phyloP scores from a whole-genome alignment of 1,140 invertebrate genomes.

The Acromyrmex echinatior region DNA sequence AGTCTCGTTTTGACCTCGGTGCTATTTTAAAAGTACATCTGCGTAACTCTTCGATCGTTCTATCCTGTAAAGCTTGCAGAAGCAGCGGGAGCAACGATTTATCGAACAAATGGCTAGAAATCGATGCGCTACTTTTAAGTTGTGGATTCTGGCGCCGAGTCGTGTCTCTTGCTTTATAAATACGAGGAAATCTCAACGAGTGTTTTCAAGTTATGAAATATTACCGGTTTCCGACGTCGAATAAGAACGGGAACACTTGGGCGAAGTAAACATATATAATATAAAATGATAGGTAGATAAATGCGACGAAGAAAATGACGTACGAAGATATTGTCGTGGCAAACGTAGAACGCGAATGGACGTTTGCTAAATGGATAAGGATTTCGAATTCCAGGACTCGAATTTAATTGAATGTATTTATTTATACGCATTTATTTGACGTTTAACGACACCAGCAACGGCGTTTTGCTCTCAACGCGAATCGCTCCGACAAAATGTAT shows the following conservation, averaged over 20 bases:
- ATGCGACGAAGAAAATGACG: background rate
- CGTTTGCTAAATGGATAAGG: background rate
- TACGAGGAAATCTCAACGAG: conserved; percentile 2
- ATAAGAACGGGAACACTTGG: background rate
- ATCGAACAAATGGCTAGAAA: conserved; percentile 58
- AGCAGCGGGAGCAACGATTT: conserved; percentile 34
- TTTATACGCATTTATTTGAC: conserved; percentile 16
- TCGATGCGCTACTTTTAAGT: conserved; percentile 58
- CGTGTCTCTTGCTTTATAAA: conserved; percentile 29
- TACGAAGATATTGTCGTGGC: background rate
- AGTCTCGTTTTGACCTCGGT: conserved; percentile 77
- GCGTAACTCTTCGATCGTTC: conserved; percentile 51
- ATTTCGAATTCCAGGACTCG: background rate
- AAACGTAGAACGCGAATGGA: background rate
- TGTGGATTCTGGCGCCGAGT: conserved; percentile 3
- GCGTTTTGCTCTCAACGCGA: background rate
- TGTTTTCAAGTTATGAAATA: conserved; percentile 4
- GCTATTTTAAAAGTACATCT: conserved; percentile 81
- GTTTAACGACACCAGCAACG: background rate
- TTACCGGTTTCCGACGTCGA: background rate
- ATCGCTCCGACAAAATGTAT: background rate
- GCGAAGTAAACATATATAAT: conserved; percentile 13
- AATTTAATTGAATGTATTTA: background rate
- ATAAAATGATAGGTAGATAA: conserved; percentile 16
- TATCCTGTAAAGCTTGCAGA: background rate